Evolutionary conservation across 2,113 vertebrate genomes (phyloP), one percentile per base, ranked within the genome.

Genomic region (Ageneiosus marmoratus): DNA sequence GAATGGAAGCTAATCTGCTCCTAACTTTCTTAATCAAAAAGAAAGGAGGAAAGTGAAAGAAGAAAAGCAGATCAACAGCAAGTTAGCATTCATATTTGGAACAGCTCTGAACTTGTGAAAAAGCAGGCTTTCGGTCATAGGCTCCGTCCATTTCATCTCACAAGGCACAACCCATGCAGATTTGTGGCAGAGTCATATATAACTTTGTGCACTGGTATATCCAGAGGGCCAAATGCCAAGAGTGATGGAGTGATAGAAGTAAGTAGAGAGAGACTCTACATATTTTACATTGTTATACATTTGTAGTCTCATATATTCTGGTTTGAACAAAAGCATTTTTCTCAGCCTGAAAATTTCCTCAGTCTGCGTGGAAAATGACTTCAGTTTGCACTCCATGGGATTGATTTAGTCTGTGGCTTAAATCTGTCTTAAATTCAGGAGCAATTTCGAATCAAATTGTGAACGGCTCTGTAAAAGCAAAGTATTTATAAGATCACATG

Each of bases 141-240:
- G 69, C 73, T 44, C 24, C 27, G n/a, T 20, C 20, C 41, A 2
- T 37, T 82, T 74, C 16, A 13, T 89, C 91, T 87, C 85, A 79
- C 85, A 83, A 82, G 88, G 91, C 84, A 89, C 91, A 86, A 89
- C 13, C n/a, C 86, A 88, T 41, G 85, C 83, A 82, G 51, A 74
- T 10, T 5, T 65, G 62, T 34, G 32, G 32, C 60, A 78, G 34
- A 78, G 20, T n/a, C 18, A 58, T 79, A 65, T 65, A 67, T 46
- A 76, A 79, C 12, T 58, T 15, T 7, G 24, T 44, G 72, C 27
- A 58, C 63, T 48, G 56, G 79, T 60, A 83, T 79, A 86, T 85
- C 76, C 58, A 84, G 78, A 85, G 79, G 85, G 34, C 80, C 84
- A 77, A 73, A 79, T 80, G 72, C 32, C 79, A 70, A 76, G 75